These are phyloP conservation scores for Drosophila lacteicornis DNA, from an alignment of 1,140 invertebrate species.

Conservation along the genomic window DNA sequence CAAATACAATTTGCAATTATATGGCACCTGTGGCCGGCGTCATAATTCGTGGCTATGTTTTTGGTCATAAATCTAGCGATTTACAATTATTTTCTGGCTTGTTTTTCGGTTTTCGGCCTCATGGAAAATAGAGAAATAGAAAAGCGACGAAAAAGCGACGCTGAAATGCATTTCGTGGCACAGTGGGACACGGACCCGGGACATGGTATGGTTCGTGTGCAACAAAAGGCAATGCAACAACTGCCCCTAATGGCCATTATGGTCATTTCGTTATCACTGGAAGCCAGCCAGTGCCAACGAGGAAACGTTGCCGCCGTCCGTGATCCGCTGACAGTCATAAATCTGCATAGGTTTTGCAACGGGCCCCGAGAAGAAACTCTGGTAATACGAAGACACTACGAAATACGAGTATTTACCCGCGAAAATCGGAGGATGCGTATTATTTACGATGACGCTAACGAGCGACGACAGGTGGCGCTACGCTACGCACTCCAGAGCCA, in stretches of 20 bases:
- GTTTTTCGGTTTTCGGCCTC: conserved; percentile 8
- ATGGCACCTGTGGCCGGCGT: conserved; percentile 81
- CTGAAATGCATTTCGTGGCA: conserved; percentile 76
- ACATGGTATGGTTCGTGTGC: conserved; percentile 56
- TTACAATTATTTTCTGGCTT: conserved; percentile 75
- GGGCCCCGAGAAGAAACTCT: conserved; percentile 27
- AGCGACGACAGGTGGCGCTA: conserved; percentile 78
- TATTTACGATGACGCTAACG: conserved; percentile 83
- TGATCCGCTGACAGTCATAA: conserved; percentile 71
- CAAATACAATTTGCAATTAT: conserved; percentile 83
- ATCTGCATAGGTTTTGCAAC: conserved; percentile 78
- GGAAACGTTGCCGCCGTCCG: conserved; percentile 56
- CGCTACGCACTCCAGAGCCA: conserved; percentile 38
- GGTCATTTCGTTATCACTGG: conserved; percentile 77
- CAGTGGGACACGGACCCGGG: conserved; percentile 62
- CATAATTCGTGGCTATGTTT: conserved; percentile 81
- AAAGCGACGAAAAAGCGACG: conserved; percentile 34
- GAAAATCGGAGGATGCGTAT: conserved; percentile 55
- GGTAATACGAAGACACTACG: not conserved
- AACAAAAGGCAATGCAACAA: conserved; percentile 55
- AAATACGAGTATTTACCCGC: conserved; percentile 1
- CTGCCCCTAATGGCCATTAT: conserved; percentile 79
- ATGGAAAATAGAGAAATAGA: conserved; percentile 36
- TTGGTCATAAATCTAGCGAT: conserved; percentile 81
- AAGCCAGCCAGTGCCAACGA: conserved; percentile 39